These are phyloP conservation scores for Polypterus senegalus DNA, from an alignment of 2,113 vertebrate species.

Conservation along the genomic window DNA sequence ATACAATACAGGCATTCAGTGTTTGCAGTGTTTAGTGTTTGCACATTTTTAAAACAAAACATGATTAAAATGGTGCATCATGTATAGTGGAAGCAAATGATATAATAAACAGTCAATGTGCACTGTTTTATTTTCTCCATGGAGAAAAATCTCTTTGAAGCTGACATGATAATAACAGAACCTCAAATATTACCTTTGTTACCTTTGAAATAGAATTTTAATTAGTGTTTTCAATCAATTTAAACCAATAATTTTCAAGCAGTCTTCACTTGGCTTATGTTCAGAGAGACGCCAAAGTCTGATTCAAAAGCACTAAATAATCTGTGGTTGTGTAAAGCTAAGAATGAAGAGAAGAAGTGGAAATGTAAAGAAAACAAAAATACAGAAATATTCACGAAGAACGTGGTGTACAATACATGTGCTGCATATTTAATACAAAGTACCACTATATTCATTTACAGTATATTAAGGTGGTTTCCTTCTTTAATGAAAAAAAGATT, in stretches of 20 bases:
- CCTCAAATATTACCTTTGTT: not conserved
- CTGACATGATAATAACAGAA: not conserved
- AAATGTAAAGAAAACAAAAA: too few relatives aligned
- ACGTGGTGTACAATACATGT: too few relatives aligned
- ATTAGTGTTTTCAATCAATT: not conserved
- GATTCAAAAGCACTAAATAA: too few relatives aligned
- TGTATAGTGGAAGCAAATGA: not conserved
- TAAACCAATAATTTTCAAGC: constrained; percentile 1
- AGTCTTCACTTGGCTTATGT: not conserved
- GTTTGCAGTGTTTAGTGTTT: not conserved
- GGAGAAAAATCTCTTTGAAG: not conserved
- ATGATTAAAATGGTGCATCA: not conserved
- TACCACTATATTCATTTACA: too few relatives aligned
- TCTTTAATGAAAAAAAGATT: too few relatives aligned
- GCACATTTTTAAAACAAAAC: not conserved
- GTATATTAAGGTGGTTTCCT: too few relatives aligned
- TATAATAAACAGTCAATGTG: not conserved
- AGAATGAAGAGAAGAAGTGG: too few relatives aligned
- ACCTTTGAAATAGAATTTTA: not conserved
- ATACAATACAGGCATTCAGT: too few relatives aligned
- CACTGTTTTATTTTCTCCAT: not conserved
- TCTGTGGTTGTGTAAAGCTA: too few relatives aligned
- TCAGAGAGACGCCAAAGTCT: not conserved
- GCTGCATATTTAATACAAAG: too few relatives aligned
- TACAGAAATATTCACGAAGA: too few relatives aligned